Evolutionary conservation across 2,113 vertebrate genomes (phyloP).

Genomic region (Plecotus auritus): DNA sequence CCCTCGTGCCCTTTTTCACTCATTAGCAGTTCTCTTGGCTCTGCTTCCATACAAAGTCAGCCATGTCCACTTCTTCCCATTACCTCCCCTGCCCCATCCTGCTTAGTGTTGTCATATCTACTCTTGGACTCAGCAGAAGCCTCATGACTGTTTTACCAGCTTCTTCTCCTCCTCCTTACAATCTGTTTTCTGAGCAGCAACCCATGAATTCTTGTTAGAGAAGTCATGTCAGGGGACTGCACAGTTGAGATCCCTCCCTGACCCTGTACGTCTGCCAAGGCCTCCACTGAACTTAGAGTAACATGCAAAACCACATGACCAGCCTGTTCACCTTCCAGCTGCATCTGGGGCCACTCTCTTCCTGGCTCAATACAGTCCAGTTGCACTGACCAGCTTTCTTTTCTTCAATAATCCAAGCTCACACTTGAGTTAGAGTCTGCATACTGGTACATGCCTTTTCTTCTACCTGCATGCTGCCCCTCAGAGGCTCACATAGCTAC

Average conservation of each 20-base stretch:
- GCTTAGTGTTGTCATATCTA: not conserved
- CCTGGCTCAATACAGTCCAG: no score
- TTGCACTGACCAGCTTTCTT: not conserved
- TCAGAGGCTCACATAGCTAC: not conserved
- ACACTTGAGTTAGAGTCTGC: not conserved
- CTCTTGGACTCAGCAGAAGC: not conserved
- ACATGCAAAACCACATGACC: not conserved
- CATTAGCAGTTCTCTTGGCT: not conserved
- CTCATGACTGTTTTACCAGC: not conserved
- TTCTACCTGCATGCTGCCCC: not conserved
- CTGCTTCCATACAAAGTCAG: not conserved
- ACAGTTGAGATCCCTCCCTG: not conserved
- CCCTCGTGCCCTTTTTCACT: not conserved
- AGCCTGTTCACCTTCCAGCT: rapidly evolving
- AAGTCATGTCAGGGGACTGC: not conserved
- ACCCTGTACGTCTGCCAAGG: not conserved
- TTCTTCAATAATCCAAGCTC: not conserved
- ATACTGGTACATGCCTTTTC: not conserved
- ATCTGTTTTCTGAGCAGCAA: not conserved
- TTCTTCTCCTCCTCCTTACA: not conserved
- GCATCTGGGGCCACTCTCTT: not conserved
- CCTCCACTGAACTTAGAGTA: not conserved
- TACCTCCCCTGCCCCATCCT: not conserved
- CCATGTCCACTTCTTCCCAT: not conserved
- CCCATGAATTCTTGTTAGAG: not conserved